A percentile compares a stretch with the other conserved stretches of the same genome.
phyloP scores from a whole-genome alignment of 2,888 invertebrate species.

The Strigamia crassipes region DNA sequence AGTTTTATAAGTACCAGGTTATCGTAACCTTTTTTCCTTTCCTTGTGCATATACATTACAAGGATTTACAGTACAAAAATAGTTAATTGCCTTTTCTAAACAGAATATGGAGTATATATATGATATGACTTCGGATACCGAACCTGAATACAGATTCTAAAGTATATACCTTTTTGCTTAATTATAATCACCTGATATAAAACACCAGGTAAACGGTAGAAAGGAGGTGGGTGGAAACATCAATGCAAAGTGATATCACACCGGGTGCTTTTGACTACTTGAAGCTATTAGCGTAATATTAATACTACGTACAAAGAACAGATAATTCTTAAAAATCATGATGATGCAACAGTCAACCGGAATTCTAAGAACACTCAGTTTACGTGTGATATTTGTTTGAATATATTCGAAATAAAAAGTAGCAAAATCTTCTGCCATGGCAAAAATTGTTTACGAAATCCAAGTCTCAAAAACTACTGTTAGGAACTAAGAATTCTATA shows the following conservation, averaged over 20 bases:
- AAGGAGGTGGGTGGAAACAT: background rate
- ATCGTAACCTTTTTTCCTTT: background rate
- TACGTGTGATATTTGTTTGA: background rate
- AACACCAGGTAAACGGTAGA: conserved; percentile 35
- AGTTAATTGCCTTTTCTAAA: conserved; percentile 26
- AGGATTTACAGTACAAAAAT: conserved; percentile 40
- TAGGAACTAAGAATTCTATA: conserved; percentile 22
- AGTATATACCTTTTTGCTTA: background rate
- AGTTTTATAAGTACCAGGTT: conserved; percentile 29
- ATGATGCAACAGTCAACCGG: background rate
- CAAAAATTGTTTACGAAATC: conserved; percentile 10
- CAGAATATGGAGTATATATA: conserved; percentile 30
- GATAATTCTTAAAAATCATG: background rate
- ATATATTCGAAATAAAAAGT: background rate
- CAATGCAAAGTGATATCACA: conserved; percentile 36
- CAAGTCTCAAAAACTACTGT: conserved; percentile 5
- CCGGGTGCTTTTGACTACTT: background rate
- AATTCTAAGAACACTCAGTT: background rate
- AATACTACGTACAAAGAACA: background rate
- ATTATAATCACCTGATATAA: conserved; percentile 36
- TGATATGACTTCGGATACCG: conserved; percentile 33
- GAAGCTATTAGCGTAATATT: background rate
- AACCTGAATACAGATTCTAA: conserved; percentile 38
- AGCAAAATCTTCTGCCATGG: conserved; percentile 5
- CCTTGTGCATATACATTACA: conserved; percentile 36